phyloP scores from a whole-genome alignment of 2,797 vertebrate species.

The Pseudopleuronectes americanus region DNA sequence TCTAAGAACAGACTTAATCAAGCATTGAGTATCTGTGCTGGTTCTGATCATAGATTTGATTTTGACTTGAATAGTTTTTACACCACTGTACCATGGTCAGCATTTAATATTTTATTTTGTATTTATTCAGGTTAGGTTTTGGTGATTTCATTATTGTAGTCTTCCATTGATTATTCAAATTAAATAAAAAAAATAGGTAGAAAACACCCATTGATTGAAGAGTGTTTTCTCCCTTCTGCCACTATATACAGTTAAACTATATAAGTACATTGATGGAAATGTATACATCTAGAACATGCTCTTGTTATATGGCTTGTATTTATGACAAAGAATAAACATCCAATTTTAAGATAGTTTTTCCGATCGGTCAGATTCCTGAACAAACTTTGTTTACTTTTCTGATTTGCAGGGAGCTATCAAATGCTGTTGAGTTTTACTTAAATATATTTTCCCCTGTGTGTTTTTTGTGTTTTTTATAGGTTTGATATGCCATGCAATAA shows the following conservation, averaged over 20 bases:
- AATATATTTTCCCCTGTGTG: conserved; percentile 53
- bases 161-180: conserved; percentile 4
- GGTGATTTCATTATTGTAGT: conserved; percentile 19
- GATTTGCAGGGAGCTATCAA: conserved; percentile 67
- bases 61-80: conserved; percentile 35
- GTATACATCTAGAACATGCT: conserved; percentile 5
- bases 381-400: conserved; percentile 52
- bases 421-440: conserved; percentile 56
- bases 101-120: conserved; percentile 18
- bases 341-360: conserved; percentile 23
- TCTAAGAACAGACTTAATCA: conserved; percentile 5
- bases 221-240: conserved; percentile 12
- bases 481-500: conserved; percentile 81
- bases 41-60: conserved; percentile 36
- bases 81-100: conserved; percentile 22
- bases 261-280: conserved; percentile 12
- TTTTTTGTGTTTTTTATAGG: conserved; percentile 54
- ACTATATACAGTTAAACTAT: conserved; percentile 15
- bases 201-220: conserved; percentile 24
- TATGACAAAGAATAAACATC: too few species aligned
- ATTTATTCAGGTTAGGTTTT: conserved; percentile 28
- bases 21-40: conserved; percentile 5
- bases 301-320: conserved; percentile 15
- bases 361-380: conserved; percentile 41
- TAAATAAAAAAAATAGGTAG: background rate